phyloP scores from a whole-genome alignment of 2,797 vertebrate genomes.

The Sylvia borin region DNA sequence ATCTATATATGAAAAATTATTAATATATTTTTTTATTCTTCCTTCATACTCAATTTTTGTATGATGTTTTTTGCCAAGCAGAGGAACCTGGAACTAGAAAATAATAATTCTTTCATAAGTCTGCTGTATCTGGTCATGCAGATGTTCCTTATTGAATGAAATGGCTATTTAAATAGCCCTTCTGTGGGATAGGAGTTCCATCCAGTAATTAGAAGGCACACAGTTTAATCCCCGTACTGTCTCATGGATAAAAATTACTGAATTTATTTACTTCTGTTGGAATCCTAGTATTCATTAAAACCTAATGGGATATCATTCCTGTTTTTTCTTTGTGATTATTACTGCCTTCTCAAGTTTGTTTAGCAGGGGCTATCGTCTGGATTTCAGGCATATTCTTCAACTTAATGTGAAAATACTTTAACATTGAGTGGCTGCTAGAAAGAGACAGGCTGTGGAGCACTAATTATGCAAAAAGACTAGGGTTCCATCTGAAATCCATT shows the following conservation, averaged over 20 bases:
- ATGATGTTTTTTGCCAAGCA: neutral
- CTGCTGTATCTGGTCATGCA: neutral
- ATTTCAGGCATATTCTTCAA: neutral
- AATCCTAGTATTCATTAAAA: neutral
- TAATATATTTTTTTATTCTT: neutral
- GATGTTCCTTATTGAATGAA: neutral
- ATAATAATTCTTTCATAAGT: neutral
- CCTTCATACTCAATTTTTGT: neutral
- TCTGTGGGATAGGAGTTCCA: neutral
- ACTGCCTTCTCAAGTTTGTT: neutral
- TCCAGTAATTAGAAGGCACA: neutral
- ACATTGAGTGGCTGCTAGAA: neutral
- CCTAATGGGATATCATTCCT: neutral
- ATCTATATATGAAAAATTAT: neutral
- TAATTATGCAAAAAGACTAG: neutral
- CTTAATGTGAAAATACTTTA: neutral
- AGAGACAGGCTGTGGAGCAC: neutral
- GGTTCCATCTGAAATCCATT: neutral
- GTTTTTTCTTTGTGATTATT: neutral
- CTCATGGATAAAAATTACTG: neutral
- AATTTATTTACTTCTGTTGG: neutral
- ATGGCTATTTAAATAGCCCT: neutral
- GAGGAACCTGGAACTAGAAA: neutral
- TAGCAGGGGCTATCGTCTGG: neutral
- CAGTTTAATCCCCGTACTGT: neutral